Evolutionary conservation across 2,797 vertebrate genomes (phyloP).

Genomic region (Telmatherina bonti): DNA sequence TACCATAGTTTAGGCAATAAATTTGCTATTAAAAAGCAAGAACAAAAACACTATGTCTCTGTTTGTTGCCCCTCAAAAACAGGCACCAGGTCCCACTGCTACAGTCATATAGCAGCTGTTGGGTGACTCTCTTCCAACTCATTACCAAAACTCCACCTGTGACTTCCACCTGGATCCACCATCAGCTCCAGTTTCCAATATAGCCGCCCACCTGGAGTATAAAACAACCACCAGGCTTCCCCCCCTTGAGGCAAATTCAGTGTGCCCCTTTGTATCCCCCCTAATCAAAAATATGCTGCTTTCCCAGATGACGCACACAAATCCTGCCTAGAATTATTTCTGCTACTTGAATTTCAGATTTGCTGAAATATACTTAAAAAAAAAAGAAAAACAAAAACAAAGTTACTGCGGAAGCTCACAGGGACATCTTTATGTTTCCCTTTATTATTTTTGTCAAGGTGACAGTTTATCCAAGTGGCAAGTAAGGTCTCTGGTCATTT

Average conservation of each 20-base stretch:
- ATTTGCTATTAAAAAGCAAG: neutral
- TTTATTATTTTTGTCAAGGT: conserved; percentile 44
- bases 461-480: conserved; percentile 67
- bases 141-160: conserved; percentile 79
- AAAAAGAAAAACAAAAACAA: neutral
- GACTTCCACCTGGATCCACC: conserved; percentile 76
- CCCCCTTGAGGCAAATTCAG: conserved; percentile 50
- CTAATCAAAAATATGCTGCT: conserved; percentile 44
- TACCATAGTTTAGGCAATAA: conserved; percentile 3
- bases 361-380: neutral
- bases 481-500: conserved; percentile 72
- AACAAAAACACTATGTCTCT: conserved; percentile 4
- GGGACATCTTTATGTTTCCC: conserved; percentile 42
- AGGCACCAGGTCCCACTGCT: conserved; percentile 63
- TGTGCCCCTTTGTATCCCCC: conserved; percentile 35
- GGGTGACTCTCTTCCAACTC: conserved; percentile 69
- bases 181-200: conserved; percentile 67
- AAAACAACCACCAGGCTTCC: conserved; percentile 53
- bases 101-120: conserved; percentile 69
- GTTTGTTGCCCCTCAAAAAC: conserved; percentile 57
- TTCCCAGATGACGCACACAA: conserved; percentile 12
- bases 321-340: neutral
- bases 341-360: neutral
- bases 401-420: neutral
- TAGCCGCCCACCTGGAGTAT: conserved; percentile 63